Evolutionary conservation across 1,140 invertebrate species (phyloP), one percentile per base, ranked within the genome.

Genomic region (Conus ventricosus): DNA sequence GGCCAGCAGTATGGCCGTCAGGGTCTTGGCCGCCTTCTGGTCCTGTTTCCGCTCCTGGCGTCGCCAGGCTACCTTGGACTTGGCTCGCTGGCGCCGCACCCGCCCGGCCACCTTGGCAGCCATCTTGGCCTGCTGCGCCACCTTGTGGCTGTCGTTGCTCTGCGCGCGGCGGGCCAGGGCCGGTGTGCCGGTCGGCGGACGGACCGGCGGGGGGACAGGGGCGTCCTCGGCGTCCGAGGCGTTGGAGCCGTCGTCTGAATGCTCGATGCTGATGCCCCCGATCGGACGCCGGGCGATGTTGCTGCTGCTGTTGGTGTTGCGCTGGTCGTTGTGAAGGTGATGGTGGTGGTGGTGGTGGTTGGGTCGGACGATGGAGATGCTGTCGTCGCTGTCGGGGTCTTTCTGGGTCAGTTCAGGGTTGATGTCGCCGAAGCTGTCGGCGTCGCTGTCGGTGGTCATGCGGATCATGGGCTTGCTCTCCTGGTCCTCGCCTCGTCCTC

Each of bases 1-100:
- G 82, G 99, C 99, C 86, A 99, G 95, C 89, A 99, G 96, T 91
- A 99, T 99, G 88, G 99, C 99, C 78, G 94, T 99, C 76, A 99
- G 95, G 0, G 99, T 99, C 95, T 99, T 99, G 2, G 99, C 99
- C 11, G 99, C 99, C 96, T 99, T 99, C 89, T 98, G 97, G 91
- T 99, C 99, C 91, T 99, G 98, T 92, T 99, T 99, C 94, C 99
- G 98, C 95, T 99, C 99, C 93, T 98, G 98, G 1, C 97, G 97
- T 94, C 98, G 98, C 25, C 88, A 90, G 27, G 89, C 87, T 25
- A 89, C 54, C 90, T 93, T 94, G 17, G 91, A 86, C 13, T 89
- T 88, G 11, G 91, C 91, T 11, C 91, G 89, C 86, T 93, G 92
- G 53, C 86, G 90, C 83, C 91, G 89, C 39, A 92, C 91, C 89